Evolutionary conservation across 2,888 invertebrate species (phyloP).

Genomic region (Thereva unica): DNA sequence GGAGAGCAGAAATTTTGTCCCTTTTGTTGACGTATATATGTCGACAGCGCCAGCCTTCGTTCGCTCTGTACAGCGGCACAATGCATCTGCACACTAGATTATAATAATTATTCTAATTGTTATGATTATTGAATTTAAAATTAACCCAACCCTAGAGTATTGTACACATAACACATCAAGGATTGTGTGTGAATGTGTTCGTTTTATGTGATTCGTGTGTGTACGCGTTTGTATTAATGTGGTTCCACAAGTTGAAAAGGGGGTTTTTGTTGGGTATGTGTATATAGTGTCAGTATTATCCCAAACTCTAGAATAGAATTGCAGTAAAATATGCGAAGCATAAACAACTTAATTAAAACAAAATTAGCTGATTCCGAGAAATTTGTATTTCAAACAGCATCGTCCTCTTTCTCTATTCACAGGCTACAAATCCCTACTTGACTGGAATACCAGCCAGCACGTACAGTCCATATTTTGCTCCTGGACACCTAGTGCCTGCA

Average conservation of each 20-base stretch:
- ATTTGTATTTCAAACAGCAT: background rate
- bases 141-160: constrained; percentile 7
- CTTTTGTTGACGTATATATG: too few species aligned
- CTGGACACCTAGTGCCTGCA: constrained; percentile 85
- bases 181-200: too few species aligned
- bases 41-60: too few species aligned
- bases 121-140: constrained; percentile 38
- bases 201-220: too few species aligned
- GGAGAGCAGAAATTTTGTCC: too few species aligned
- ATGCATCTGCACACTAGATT: constrained; percentile 17
- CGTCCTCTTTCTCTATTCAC: constrained; percentile 45
- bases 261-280: constrained; percentile 14
- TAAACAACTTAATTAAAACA: constrained; percentile 31
- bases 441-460: constrained; percentile 89
- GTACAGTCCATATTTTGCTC: constrained; percentile 89
- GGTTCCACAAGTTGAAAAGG: constrained; percentile 1
- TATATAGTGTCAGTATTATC: too few species aligned
- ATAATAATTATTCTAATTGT: constrained; percentile 38
- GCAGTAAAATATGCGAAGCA: background rate
- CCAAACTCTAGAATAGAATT: too few species aligned
- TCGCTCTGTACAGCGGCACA: too few species aligned
- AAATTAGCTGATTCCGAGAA: constrained; percentile 26
- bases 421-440: constrained; percentile 91
- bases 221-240: constrained; percentile 27
- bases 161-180: background rate